Percentiles rank a stretch among this genome's conserved stretches.
Evolutionary conservation across 2,888 invertebrate species (phyloP).

Genomic region (Zootermopsis nevadensis): DNA sequence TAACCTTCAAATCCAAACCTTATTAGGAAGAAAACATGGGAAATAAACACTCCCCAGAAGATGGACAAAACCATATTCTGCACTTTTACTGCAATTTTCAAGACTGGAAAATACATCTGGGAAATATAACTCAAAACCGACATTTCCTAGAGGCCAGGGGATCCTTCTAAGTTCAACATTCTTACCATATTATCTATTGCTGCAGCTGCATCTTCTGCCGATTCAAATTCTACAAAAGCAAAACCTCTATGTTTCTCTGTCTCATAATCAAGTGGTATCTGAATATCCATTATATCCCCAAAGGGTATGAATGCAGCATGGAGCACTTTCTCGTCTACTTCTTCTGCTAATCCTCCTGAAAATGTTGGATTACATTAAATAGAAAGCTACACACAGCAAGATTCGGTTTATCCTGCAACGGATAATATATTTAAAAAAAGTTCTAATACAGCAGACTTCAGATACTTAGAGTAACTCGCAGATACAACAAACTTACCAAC

Average conservation of each 20-base stretch:
- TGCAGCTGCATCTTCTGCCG: slow-evolving; percentile 97
- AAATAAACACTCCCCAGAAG: no score
- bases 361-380: slow-evolving; percentile 20
- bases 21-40: no score
- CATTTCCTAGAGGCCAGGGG: no score
- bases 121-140: no score
- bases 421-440: background rate
- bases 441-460: background rate
- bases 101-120: no score
- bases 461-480: no score
- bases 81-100: no score
- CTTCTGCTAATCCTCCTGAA: slow-evolving; percentile 85
- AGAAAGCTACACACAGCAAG: background rate
- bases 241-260: slow-evolving; percentile 98
- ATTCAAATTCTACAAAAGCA: slow-evolving; percentile 98
- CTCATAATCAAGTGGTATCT: slow-evolving; percentile 98
- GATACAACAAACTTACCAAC: slow-evolving; percentile 67
- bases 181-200: slow-evolving; percentile 98
- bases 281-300: slow-evolving; percentile 97
- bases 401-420: background rate
- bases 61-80: no score
- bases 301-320: slow-evolving; percentile 98
- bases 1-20: no score
- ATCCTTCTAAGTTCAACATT: background rate
- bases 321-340: slow-evolving; percentile 95